Conservation (phyloP, 2,797 vertebrate genomes). For the Cuculus canorus region DNA sequence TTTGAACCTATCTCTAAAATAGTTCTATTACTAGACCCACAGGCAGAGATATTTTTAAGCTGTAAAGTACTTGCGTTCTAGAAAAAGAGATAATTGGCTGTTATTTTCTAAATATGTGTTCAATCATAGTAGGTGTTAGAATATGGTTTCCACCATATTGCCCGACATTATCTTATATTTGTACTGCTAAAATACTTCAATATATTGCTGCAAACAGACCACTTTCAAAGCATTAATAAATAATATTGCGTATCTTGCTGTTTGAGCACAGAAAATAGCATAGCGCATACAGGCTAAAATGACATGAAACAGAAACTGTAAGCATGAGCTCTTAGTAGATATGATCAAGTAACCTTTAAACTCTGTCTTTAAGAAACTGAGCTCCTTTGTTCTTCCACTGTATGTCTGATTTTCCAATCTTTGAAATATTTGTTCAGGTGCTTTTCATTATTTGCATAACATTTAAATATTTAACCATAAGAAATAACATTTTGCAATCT, state of each 20-base stretch:
- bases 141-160: not conserved
- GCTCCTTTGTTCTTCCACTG: not conserved
- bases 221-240: not conserved
- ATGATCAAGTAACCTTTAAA: not conserved
- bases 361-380: not conserved
- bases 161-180: not conserved
- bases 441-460: not conserved
- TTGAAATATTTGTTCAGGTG: not conserved
- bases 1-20: not conserved
- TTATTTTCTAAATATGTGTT: not conserved
- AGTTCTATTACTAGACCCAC: not conserved
- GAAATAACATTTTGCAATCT: not conserved
- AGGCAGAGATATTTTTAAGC: not conserved
- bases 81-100: not conserved
- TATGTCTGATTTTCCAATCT: not conserved
- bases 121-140: not conserved
- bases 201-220: not conserved
- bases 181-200: not conserved
- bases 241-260: not conserved
- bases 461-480: not conserved
- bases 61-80: not conserved
- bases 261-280: not conserved
- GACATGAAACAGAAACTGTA: not conserved
- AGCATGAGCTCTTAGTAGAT: not conserved
- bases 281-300: not conserved